Evolutionary conservation across 1,140 invertebrate species (phyloP).

Genomic region (Tetramorium parvispinum): DNA sequence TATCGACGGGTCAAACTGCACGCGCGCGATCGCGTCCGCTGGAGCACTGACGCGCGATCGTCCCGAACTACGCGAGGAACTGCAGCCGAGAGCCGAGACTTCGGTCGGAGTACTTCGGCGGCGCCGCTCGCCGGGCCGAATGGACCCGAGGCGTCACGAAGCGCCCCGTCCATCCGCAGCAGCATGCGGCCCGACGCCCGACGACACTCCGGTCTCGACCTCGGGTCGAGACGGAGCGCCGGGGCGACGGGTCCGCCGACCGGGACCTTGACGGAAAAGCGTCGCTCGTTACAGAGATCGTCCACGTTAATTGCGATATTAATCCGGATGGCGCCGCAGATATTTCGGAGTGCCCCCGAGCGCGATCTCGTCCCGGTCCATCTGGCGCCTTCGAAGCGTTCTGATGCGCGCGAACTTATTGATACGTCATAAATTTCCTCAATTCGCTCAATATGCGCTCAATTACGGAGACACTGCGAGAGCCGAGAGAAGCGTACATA

Average conservation of each 20-base stretch:
- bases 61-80: conserved; percentile 53
- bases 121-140: conserved; percentile 58
- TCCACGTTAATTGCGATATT: neutral
- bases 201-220: conserved; percentile 56
- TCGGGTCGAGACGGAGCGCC: neutral
- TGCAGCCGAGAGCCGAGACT: conserved; percentile 56
- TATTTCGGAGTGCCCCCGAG: neutral
- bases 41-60: conserved; percentile 69
- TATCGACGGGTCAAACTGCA: conserved; percentile 15
- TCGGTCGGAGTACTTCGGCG: conserved; percentile 64
- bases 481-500: neutral
- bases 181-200: neutral
- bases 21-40: conserved; percentile 67
- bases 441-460: neutral
- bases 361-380: neutral
- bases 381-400: neutral
- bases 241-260: neutral
- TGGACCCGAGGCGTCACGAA: conserved; percentile 65
- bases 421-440: neutral
- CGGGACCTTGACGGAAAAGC: neutral
- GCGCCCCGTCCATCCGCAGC: conserved; percentile 13
- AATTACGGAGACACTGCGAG: neutral
- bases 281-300: neutral
- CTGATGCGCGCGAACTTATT: neutral
- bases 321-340: neutral